Evolutionary conservation across 2,113 vertebrate genomes (phyloP).

Genomic region (Clarias magur): DNA sequence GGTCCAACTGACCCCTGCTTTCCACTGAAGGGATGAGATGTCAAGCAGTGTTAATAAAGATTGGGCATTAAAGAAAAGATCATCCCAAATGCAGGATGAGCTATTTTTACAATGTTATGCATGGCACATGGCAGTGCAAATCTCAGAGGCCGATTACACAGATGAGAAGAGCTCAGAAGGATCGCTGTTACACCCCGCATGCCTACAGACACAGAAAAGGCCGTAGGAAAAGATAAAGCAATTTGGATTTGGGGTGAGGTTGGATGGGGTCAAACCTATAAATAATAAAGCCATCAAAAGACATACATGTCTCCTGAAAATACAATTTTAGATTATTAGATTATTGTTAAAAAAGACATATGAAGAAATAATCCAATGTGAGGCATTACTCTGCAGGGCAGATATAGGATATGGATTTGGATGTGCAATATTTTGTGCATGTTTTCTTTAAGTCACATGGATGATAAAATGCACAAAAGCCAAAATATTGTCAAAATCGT

Average conservation of each 20-base stretch:
- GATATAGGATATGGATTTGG: neutral
- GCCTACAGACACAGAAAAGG: neutral
- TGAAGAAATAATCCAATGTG: neutral
- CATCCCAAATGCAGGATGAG: slow-evolving; percentile 70
- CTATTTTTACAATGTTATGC: slow-evolving; percentile 86
- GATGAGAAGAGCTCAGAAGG: slow-evolving; percentile 39
- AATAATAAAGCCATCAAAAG: slow-evolving; percentile 10
- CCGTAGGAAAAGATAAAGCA: neutral
- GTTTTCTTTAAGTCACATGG: too few relatives aligned
- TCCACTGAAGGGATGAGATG: slow-evolving; percentile 80
- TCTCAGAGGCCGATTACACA: slow-evolving; percentile 69
- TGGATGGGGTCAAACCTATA: slow-evolving; percentile 9
- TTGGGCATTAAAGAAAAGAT: slow-evolving; percentile 79
- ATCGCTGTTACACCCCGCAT: slow-evolving; percentile 24
- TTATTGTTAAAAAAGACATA: slow-evolving; percentile 4
- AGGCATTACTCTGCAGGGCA: slow-evolving; percentile 6
- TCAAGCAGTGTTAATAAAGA: slow-evolving; percentile 83
- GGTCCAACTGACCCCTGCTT: slow-evolving; percentile 47
- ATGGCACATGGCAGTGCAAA: slow-evolving; percentile 67
- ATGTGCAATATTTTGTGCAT: neutral
- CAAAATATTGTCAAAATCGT: too few relatives aligned
- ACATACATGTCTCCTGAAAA: slow-evolving; percentile 14
- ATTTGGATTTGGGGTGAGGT: neutral
- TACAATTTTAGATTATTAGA: neutral
- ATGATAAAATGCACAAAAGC: too few relatives aligned